phyloP scores from a whole-genome alignment of 1,140 invertebrate species.

The Halyomorpha halys region DNA sequence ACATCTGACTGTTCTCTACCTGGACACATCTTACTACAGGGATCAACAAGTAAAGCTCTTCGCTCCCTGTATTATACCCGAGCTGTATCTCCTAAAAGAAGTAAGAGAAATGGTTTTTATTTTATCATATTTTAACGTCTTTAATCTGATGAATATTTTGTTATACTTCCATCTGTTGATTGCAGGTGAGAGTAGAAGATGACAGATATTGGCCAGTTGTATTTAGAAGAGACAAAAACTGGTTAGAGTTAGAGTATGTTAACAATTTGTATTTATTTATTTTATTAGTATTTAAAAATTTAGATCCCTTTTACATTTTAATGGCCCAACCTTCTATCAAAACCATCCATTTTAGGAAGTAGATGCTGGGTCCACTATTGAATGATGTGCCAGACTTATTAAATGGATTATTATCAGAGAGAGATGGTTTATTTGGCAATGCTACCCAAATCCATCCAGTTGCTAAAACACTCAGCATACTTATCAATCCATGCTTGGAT shows the following conservation, averaged over 20 bases:
- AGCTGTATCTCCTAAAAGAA: constrained; percentile 61
- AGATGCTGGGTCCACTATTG: too few relatives aligned
- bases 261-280: constrained; percentile 13
- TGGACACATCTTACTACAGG: constrained; percentile 41
- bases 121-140: neutral
- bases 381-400: too few relatives aligned
- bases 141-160: neutral
- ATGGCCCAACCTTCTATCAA: too few relatives aligned
- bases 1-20: constrained; percentile 53
- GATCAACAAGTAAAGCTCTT: constrained; percentile 47
- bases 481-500: too few relatives aligned
- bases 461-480: too few relatives aligned
- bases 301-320: too few relatives aligned
- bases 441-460: too few relatives aligned
- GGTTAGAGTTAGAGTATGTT: constrained; percentile 62
- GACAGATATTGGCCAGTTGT: constrained; percentile 77
- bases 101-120: constrained; percentile 35
- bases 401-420: too few relatives aligned
- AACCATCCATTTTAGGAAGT: too few relatives aligned
- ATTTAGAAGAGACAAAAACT: constrained; percentile 71
- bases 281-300: constrained; percentile 25
- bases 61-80: constrained; percentile 79
- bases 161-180: constrained; percentile 22
- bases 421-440: too few relatives aligned
- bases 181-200: constrained; percentile 60